A percentile compares a stretch with the other conserved stretches of the same genome.
Evolutionary conservation across 2,888 invertebrate species (phyloP).

Genomic region (Blastobasis lacticolella): DNA sequence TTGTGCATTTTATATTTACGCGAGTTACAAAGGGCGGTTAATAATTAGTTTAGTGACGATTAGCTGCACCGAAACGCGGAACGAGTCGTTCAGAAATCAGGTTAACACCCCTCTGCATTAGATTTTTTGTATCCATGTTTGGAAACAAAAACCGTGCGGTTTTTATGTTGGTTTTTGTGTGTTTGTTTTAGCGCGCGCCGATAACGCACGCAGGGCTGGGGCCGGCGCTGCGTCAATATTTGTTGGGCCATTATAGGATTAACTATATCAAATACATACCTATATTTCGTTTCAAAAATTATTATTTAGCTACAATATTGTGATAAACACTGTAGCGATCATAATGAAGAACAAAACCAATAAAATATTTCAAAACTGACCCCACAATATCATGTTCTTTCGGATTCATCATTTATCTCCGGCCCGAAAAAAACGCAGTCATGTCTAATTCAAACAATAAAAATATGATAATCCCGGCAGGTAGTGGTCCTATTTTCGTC

Average conservation of each 20-base stretch:
- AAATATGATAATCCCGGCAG: constrained; percentile 15
- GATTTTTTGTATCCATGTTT: constrained; percentile 44
- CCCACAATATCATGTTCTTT: too few species aligned
- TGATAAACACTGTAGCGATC: too few species aligned
- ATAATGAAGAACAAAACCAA: too few species aligned
- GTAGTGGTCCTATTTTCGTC: constrained; percentile 28
- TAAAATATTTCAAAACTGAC: too few species aligned
- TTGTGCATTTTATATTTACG: too few species aligned
- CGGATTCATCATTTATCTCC: too few species aligned
- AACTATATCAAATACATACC: constrained; percentile 7
- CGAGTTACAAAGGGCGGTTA: too few species aligned
- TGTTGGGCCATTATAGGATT: too few species aligned
- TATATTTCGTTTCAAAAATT: neutral
- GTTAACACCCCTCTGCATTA: constrained; percentile 47
- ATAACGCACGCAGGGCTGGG: constrained; percentile 27
- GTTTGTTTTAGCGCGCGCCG: constrained; percentile 60
- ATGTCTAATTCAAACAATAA: too few species aligned
- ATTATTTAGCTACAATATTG: too few species aligned
- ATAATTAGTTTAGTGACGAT: too few species aligned
- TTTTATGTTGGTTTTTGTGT: constrained; percentile 56
- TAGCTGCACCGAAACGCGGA: constrained; percentile 1
- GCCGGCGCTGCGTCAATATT: neutral
- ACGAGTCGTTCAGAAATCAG: constrained; percentile 8
- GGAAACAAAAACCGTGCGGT: constrained; percentile 49
- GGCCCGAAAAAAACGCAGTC: too few species aligned